Conservation (phyloP, 2,797 vertebrate species). For the Xyrichtys novacula region DNA sequence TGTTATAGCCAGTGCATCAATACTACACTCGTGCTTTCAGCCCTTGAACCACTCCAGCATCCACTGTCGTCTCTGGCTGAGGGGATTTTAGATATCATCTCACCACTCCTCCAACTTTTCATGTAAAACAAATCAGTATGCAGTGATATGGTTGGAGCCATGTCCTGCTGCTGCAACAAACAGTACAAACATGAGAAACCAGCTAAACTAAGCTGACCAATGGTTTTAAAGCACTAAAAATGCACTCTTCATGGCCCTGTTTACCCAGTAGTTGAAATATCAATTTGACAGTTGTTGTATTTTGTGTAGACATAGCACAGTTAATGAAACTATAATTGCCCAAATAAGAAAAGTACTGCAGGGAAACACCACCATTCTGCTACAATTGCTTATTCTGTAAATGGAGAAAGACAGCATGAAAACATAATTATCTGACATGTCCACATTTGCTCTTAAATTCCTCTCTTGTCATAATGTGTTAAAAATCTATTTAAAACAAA, state of each 20-base stretch:
- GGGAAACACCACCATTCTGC: conserved; percentile 1
- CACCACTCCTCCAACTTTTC: no score
- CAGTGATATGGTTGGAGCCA: no score
- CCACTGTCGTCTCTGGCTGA: no score
- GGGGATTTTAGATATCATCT: no score
- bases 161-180: no score
- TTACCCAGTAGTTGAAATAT: background rate
- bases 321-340: conserved; percentile 5
- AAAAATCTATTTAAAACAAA: conserved; percentile 50
- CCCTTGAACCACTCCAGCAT: no score
- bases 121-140: no score
- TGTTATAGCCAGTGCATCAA: no score
- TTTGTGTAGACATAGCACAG: background rate
- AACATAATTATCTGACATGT: conserved; percentile 19
- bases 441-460: conserved; percentile 22
- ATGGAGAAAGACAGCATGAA: conserved; percentile 4
- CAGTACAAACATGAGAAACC: no score
- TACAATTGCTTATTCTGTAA: conserved; percentile 8
- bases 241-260: background rate
- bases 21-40: no score
- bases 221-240: background rate
- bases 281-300: background rate
- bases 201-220: background rate
- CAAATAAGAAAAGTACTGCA: background rate
- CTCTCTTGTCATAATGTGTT: conserved; percentile 28